phyloP scores from a whole-genome alignment of 2,797 vertebrate species.

The Acrossocheilus fasciatus region DNA sequence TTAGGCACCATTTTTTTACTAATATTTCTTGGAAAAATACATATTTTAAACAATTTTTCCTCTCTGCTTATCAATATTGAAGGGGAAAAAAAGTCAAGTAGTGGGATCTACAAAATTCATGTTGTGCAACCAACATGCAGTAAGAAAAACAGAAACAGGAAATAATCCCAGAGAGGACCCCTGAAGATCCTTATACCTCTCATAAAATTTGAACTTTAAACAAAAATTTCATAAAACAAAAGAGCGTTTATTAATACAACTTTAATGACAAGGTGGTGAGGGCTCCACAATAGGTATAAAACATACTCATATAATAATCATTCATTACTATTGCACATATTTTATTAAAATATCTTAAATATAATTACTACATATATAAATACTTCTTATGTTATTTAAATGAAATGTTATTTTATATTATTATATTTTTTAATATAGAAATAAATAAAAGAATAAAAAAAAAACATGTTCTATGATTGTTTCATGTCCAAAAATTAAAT shows the following conservation, averaged over 20 bases:
- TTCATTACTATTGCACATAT: neutral
- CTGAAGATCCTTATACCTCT: neutral
- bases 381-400: neutral
- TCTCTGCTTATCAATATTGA: neutral
- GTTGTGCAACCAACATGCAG: neutral
- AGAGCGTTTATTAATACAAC: neutral
- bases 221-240: neutral
- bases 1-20: neutral
- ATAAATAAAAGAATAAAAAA: no score
- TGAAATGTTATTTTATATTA: neutral
- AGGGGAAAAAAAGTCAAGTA: neutral
- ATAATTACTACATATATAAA: neutral
- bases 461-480: slow-evolving; percentile 8
- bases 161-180: neutral
- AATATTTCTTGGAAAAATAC: neutral
- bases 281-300: neutral
- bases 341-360: neutral
- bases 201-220: neutral
- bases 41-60: neutral
- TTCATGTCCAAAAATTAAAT: neutral
- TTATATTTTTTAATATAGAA: neutral
- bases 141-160: neutral
- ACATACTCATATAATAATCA: neutral
- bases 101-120: neutral
- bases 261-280: neutral